These are phyloP conservation scores for Stichopus chloronotus DNA, from an alignment of 35 echinoderm and acorn worm species.

Conservation along the genomic window DNA sequence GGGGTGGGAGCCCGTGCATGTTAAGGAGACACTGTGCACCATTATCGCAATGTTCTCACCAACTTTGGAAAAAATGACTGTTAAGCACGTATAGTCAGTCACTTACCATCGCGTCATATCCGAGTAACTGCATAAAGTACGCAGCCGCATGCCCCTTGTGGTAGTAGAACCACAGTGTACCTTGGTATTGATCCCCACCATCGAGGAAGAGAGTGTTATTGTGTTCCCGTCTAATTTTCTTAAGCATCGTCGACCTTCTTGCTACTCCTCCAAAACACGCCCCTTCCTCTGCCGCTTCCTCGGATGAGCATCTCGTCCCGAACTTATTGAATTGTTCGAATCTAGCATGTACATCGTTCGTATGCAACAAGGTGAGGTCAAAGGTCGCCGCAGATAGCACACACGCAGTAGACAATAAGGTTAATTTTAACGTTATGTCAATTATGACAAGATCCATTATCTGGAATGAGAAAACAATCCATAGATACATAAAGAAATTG, in stretches of 20 bases:
- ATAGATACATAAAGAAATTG: no score
- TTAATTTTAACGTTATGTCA: neutral
- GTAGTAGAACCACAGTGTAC: constrained; percentile 85
- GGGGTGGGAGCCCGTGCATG: no score
- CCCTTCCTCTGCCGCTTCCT: neutral
- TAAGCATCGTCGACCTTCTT: constrained; percentile 35
- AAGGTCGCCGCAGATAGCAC: neutral
- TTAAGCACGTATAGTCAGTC: no score
- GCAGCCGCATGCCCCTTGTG: constrained; percentile 64
- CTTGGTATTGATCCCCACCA: constrained; percentile 75
- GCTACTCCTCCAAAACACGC: constrained; percentile 65
- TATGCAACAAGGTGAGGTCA: constrained; percentile 47
- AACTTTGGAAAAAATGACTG: no score
- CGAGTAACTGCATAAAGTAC: constrained; percentile 52
- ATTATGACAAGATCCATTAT: no score
- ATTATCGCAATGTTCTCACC: no score
- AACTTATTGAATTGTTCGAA: constrained; percentile 34
- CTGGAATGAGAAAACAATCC: no score
- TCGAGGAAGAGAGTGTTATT: constrained; percentile 57
- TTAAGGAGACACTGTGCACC: no score
- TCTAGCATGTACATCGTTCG: constrained; percentile 67
- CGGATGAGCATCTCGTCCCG: neutral
- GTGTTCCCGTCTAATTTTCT: constrained; percentile 28
- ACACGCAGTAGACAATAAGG: neutral
- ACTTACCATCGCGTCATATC: constrained; percentile 71